Evolutionary conservation across 2,888 invertebrate genomes (phyloP).

Genomic region (Phytoseiulus persimilis): DNA sequence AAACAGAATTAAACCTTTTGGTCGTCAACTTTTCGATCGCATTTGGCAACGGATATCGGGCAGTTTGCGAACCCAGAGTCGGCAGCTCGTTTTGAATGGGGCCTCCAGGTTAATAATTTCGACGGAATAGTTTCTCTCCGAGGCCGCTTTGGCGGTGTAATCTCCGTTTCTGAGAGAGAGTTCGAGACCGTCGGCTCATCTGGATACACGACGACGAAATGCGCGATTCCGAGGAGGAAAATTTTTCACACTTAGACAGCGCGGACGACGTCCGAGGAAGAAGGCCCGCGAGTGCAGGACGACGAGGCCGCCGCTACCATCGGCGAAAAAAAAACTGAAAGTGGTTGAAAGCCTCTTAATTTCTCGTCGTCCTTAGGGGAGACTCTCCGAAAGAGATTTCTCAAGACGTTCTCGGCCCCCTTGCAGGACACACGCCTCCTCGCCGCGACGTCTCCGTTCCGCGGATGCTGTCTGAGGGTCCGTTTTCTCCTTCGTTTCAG

Average conservation of each 20-base stretch:
- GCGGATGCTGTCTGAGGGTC: no score
- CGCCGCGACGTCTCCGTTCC: no score
- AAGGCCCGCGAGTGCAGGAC: not conserved
- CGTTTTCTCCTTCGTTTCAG: not conserved
- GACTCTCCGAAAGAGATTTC: not conserved
- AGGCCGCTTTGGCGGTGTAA: no score
- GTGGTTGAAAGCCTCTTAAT: slow-evolving; percentile 38
- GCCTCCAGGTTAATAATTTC: not conserved
- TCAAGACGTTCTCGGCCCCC: not conserved
- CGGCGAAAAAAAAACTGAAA: not conserved
- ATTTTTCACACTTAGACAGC: not conserved
- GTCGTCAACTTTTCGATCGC: not conserved
- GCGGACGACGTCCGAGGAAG: not conserved
- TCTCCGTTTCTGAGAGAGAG: no score
- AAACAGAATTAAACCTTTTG: not conserved
- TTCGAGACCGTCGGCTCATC: not conserved
- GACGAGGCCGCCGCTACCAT: not conserved
- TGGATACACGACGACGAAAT: not conserved
- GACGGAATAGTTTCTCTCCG: not conserved
- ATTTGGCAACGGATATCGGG: not conserved
- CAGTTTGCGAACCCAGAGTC: not conserved
- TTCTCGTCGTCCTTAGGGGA: slow-evolving; percentile 7
- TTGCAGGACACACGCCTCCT: not conserved
- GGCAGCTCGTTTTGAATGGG: no score
- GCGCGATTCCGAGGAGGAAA: not conserved